Base-by-base conservation (phyloP, 2,797 vertebrate species). In the Tarsius wallacei region DNA sequence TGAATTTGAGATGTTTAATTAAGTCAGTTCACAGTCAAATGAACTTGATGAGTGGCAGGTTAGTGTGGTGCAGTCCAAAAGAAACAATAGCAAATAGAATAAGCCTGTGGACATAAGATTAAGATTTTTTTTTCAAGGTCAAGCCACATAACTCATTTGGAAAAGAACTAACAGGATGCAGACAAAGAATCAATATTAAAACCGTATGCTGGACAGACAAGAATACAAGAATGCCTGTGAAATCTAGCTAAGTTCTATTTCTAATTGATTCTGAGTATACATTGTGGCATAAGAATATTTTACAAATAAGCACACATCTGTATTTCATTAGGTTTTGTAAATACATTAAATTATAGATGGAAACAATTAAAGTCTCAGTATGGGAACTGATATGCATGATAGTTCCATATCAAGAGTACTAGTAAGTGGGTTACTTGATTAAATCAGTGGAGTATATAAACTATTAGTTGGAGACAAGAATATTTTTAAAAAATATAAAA, bases 1-100 rank as follows among this genome's bases (percentile, higher is more conserved):
- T 98, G 97, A 95, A 98, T 98, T 98, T 98, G 98, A 98, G 98
- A 98, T 98, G 97, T 98, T 98, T 99, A 99, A 99, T 99, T 98
- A 98, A 99, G 97, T 98, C 98, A 96, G 96, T 98, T 98, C 97
- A 96, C 96, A 98, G 97, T 98, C 97, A 98, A 98, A 98, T 98
- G 97, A 90, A 98, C 97, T 96, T 93, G 93, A 96, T 98, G 98
- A 98, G 91, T 98, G 98, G 76, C 98, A 98, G 97, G 95, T 85
- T 98, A 96, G 97, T 87, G 51, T 97, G 93, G 78, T 93, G 83
- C 68, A 98, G 97, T 98, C 98, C 98, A 98, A 81, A 85, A 99
- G 97, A 97, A 98, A 97, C 95, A 98, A 91, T 22, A 94, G 94
- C 97, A 98, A 98, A 98, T 98, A 98, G 91, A 98, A 97, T 98